phyloP scores from a whole-genome alignment of 1,140 invertebrate genomes.

The Mamestra configurata region DNA sequence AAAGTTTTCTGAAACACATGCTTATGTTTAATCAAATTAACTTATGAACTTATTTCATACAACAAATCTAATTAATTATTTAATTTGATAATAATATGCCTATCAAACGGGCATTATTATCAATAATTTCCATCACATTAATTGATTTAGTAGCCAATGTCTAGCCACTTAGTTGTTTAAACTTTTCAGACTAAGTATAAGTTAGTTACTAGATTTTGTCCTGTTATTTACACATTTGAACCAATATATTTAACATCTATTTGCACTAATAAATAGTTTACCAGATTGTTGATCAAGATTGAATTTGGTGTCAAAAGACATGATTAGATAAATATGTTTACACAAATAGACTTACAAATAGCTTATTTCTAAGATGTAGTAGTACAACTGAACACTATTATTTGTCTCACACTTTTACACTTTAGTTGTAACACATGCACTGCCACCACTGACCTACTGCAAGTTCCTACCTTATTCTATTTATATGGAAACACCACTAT shows the following conservation, averaged over 20 bases:
- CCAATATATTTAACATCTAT: background rate
- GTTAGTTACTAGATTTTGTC: too few species aligned
- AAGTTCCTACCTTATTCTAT: slow-evolving; percentile 19
- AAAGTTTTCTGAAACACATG: too few species aligned
- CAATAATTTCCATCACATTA: background rate
- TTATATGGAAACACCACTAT: slow-evolving; percentile 22
- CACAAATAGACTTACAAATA: background rate
- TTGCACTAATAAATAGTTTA: background rate
- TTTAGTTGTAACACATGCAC: background rate
- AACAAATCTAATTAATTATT: background rate
- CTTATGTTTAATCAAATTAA: too few species aligned
- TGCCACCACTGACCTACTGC: slow-evolving; percentile 7
- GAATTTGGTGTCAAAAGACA: background rate
- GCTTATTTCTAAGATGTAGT: background rate
- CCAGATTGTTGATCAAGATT: background rate
- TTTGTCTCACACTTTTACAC: background rate
- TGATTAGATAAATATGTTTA: slow-evolving; percentile 8
- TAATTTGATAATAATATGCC: background rate
- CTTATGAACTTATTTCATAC: too few species aligned
- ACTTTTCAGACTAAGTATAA: too few species aligned
- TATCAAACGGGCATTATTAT: background rate
- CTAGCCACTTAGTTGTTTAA: too few species aligned
- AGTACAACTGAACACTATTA: background rate
- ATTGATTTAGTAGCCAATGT: too few species aligned
- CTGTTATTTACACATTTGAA: background rate